These are phyloP conservation scores for Drosophila aff. DNA, from an alignment of 1,140 invertebrate species.

Conservation along the genomic window DNA sequence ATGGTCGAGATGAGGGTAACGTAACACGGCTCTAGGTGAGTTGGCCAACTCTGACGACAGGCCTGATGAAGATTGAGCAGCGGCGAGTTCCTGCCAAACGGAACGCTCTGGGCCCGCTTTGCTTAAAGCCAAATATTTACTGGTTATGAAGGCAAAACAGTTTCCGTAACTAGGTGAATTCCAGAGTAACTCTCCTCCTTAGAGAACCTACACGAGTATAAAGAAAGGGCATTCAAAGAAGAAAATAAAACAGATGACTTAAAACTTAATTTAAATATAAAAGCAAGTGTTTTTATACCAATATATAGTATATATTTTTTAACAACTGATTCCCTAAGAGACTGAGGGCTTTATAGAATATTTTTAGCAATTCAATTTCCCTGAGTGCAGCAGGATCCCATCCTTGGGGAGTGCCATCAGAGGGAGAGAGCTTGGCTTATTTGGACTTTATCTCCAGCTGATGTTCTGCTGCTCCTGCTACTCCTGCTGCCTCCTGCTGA, in stretches of 20 bases:
- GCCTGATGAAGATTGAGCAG: slow-evolving; percentile 71
- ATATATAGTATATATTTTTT: background rate
- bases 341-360: background rate
- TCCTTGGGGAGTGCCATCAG: slow-evolving; percentile 1
- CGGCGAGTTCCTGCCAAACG: slow-evolving; percentile 26
- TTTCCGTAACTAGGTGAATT: background rate
- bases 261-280: background rate
- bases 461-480: slow-evolving; percentile 1
- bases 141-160: slow-evolving; percentile 31
- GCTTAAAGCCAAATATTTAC: slow-evolving; percentile 69
- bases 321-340: background rate
- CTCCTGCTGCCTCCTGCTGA: background rate
- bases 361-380: background rate
- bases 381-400: slow-evolving; percentile 20
- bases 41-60: slow-evolving; percentile 40
- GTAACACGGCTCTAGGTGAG: slow-evolving; percentile 34
- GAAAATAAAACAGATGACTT: too few relatives aligned
- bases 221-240: background rate
- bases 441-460: slow-evolving; percentile 28
- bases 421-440: slow-evolving; percentile 12
- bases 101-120: slow-evolving; percentile 53
- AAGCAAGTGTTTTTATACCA: background rate
- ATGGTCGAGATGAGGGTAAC: slow-evolving; percentile 19
- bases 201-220: background rate
- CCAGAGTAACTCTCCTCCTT: background rate